A percentile compares a stretch with the other conserved stretches of the same genome.
Evolutionary conservation across 2,113 vertebrate genomes (phyloP).

Genomic region (Leucoraja erinaceus): DNA sequence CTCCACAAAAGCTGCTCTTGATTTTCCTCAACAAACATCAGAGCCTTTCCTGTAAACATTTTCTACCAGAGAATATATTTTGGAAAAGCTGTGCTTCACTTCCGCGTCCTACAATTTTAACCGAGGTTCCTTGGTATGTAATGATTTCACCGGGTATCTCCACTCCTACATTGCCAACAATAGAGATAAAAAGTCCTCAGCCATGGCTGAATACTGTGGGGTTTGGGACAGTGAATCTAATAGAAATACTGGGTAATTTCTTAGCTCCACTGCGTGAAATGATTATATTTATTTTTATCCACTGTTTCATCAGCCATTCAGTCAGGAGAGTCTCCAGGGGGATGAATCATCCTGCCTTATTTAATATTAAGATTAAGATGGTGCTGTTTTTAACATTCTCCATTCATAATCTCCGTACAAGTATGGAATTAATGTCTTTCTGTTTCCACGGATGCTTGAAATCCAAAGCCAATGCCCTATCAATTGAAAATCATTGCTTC

Average conservation of each 20-base stretch:
- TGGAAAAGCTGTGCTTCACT: neutral
- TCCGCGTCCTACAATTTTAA: neutral
- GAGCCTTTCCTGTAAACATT: neutral
- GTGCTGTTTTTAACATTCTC: neutral
- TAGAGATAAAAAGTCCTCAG: neutral
- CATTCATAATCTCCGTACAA: neutral
- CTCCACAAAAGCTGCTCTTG: neutral
- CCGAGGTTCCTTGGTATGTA: neutral
- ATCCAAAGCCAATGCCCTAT: neutral
- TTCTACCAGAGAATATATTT: neutral
- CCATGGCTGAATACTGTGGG: neutral
- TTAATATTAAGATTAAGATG: neutral
- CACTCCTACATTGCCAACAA: neutral
- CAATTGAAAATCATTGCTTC: neutral
- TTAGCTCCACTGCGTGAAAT: neutral
- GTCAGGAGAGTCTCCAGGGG: neutral
- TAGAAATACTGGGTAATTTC: neutral
- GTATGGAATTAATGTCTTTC: neutral
- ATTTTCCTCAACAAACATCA: neutral
- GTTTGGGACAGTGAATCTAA: neutral
- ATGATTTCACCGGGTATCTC: neutral
- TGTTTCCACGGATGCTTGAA: neutral
- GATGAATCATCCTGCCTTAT: conserved; percentile 10
- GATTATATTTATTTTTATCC: conserved; percentile 11
- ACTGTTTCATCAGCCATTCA: neutral